Conservation (phyloP, 2,888 invertebrate genomes). For the Dynastes tityus region DNA sequence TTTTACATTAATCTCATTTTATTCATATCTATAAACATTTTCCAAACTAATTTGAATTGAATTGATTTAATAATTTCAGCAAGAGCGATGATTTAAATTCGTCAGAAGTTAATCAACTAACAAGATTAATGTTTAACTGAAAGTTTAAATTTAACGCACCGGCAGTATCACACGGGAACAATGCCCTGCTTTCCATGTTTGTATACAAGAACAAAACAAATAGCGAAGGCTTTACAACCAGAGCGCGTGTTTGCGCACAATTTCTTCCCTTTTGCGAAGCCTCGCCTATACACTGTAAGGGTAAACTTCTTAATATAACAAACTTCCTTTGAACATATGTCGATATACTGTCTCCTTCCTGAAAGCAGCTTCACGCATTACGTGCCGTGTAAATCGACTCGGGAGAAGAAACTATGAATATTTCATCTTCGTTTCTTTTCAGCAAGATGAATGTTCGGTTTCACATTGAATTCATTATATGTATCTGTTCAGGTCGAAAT, state of each 20-base stretch:
- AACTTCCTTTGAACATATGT: slow-evolving; percentile 40
- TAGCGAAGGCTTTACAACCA: slow-evolving; percentile 31
- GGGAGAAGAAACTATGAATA: too few species aligned
- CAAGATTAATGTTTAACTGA: slow-evolving; percentile 38
- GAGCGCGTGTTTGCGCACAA: slow-evolving; percentile 42
- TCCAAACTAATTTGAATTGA: too few species aligned
- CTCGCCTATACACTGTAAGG: slow-evolving; percentile 16
- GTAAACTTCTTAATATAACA: slow-evolving; percentile 42
- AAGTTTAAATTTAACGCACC: slow-evolving; percentile 42
- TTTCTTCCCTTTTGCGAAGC: slow-evolving; percentile 35
- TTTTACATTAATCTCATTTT: too few species aligned
- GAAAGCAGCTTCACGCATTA: neutral
- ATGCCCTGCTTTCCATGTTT: slow-evolving; percentile 23
- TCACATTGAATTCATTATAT: too few species aligned
- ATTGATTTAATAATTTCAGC: too few species aligned
- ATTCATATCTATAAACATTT: too few species aligned
- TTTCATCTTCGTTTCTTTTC: too few species aligned
- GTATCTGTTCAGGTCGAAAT: too few species aligned
- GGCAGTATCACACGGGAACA: slow-evolving; percentile 25
- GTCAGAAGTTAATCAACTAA: slow-evolving; percentile 29
- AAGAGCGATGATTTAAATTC: too few species aligned
- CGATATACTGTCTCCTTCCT: slow-evolving; percentile 33
- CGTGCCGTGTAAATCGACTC: neutral
- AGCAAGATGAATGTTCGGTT: too few species aligned
- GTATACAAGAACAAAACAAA: slow-evolving; percentile 44